These are phyloP conservation scores for Cliona cf. orientalis DNA, from an alignment of 37 sponge, comb jelly and placozoan species.

Conservation along the genomic window DNA sequence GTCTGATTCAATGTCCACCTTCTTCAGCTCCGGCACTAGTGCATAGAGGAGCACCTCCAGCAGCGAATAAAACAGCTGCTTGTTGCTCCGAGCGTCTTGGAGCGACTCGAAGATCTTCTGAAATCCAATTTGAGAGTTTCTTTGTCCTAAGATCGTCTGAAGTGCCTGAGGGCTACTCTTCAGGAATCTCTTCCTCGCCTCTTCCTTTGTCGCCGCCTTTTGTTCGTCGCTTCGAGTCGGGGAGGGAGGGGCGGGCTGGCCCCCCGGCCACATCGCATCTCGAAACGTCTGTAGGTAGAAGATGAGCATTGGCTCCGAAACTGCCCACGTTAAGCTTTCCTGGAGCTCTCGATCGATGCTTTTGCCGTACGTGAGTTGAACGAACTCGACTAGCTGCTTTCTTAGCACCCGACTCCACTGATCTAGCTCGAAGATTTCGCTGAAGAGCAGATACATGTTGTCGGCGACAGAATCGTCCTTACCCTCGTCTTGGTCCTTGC, in stretches of 20 bases:
- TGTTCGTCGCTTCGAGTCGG: slow-evolving; percentile 70
- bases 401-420: slow-evolving; percentile 70
- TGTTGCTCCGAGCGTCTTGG: slow-evolving; percentile 72
- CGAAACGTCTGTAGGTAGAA: slow-evolving; percentile 77
- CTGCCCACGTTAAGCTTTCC: slow-evolving; percentile 74
- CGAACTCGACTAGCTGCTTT: slow-evolving; percentile 76
- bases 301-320: slow-evolving; percentile 86
- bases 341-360: slow-evolving; percentile 82
- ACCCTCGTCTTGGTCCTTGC: slow-evolving; percentile 12
- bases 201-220: slow-evolving; percentile 66
- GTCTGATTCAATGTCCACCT: slow-evolving; percentile 36
- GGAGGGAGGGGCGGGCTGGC: slow-evolving; percentile 33
- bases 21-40: slow-evolving; percentile 75
- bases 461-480: slow-evolving; percentile 73
- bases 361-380: slow-evolving; percentile 87
- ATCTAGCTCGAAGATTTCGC: slow-evolving; percentile 90
- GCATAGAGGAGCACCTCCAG: slow-evolving; percentile 68
- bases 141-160: slow-evolving; percentile 73
- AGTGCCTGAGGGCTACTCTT: slow-evolving; percentile 68
- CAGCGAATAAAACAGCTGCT: slow-evolving; percentile 77
- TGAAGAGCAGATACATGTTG: slow-evolving; percentile 70
- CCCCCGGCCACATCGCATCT: slow-evolving; percentile 76
- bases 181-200: slow-evolving; percentile 70
- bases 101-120: slow-evolving; percentile 71
- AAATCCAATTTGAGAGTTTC: slow-evolving; percentile 76